phyloP scores from a whole-genome alignment of 2,113 vertebrate genomes.

The Arizona elegans region DNA sequence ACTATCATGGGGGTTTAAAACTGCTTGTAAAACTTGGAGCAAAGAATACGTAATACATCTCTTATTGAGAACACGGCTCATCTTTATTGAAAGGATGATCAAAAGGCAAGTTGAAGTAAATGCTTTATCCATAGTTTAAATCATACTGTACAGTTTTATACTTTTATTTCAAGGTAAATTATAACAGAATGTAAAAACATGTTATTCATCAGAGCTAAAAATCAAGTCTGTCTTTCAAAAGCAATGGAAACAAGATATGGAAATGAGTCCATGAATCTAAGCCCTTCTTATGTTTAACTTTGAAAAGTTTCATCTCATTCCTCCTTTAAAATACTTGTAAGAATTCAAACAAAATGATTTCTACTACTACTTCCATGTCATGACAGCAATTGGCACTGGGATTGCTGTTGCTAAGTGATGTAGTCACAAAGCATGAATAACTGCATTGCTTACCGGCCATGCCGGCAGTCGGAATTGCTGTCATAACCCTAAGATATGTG shows the following conservation, averaged over 20 bases:
- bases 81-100: constrained; percentile 19
- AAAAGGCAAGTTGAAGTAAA: constrained; percentile 29
- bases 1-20: constrained; percentile 2
- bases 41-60: constrained; percentile 26
- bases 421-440: background rate
- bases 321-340: background rate
- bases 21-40: constrained; percentile 24
- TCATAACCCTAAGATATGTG: background rate
- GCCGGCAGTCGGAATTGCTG: background rate
- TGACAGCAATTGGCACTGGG: background rate
- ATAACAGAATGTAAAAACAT: background rate
- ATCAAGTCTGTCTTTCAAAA: constrained; percentile 2
- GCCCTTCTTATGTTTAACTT: background rate
- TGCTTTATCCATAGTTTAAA: background rate
- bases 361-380: background rate
- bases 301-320: background rate
- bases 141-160: background rate
- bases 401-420: background rate
- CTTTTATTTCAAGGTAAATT: constrained; percentile 16
- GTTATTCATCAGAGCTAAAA: constrained; percentile 3
- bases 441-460: background rate
- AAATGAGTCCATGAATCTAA: background rate
- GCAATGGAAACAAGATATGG: background rate
- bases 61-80: background rate
- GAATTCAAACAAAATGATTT: constrained; percentile 3